A percentile compares a stretch with the other conserved stretches of the same genome.
These are phyloP conservation scores for Chionodraco myersi DNA, from an alignment of 2,113 vertebrate species.

Conservation along the genomic window DNA sequence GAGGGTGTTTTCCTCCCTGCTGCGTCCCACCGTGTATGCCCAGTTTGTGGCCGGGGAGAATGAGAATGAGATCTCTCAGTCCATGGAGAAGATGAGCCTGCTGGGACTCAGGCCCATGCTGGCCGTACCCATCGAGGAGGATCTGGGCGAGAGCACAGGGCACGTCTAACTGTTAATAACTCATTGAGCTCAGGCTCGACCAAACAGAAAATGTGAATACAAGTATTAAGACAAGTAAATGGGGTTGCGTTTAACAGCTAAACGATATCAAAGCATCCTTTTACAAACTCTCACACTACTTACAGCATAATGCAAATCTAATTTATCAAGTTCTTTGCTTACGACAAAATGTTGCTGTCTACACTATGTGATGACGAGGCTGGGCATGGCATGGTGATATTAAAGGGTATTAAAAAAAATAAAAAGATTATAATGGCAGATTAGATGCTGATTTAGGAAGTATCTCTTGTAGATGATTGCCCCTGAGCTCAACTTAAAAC, in stretches of 20 bases:
- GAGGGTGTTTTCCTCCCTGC: constrained; percentile 74
- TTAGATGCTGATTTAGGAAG: not conserved
- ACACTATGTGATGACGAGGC: not conserved
- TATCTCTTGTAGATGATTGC: not conserved
- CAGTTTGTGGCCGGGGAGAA: constrained; percentile 93
- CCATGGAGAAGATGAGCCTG: constrained; percentile 83
- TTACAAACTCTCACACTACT: no score
- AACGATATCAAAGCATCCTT: no score
- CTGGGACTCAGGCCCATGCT: constrained; percentile 89
- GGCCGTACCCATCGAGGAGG: constrained; percentile 91
- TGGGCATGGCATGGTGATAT: not conserved
- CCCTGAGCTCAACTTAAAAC: not conserved
- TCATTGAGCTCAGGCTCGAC: not conserved
- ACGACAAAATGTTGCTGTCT: not conserved
- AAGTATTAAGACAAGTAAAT: no score
- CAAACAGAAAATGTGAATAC: no score
- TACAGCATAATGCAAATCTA: no score
- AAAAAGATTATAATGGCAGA: no score
- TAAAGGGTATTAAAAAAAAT: not conserved
- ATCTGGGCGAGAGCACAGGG: constrained; percentile 85
- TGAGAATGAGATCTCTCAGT: constrained; percentile 81
- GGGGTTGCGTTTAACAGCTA: no score
- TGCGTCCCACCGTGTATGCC: constrained; percentile 87
- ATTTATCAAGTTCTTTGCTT: no score
- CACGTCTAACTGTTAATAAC: constrained; percentile 15